These are phyloP conservation scores for Hippocampus abdominalis DNA, from an alignment of 2,113 vertebrate species.

Conservation along the genomic window DNA sequence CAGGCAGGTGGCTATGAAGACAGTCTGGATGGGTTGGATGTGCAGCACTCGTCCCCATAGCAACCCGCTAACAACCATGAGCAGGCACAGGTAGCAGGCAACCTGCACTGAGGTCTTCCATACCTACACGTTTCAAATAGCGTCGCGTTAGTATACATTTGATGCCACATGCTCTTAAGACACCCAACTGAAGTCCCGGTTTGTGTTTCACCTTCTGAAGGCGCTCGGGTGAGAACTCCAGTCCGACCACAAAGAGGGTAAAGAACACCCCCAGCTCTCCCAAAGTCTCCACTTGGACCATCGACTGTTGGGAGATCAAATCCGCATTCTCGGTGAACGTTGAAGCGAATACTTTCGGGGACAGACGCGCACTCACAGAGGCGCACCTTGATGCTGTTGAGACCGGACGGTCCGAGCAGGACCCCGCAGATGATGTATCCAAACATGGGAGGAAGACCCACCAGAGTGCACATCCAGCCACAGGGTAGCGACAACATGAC, in stretches of 20 bases:
- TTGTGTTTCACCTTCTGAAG: slow-evolving; percentile 83
- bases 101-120: slow-evolving; percentile 95
- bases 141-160: background rate
- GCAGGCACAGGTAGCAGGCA: slow-evolving; percentile 83
- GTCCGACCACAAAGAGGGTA: slow-evolving; percentile 95
- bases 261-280: slow-evolving; percentile 97
- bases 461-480: slow-evolving; percentile 86
- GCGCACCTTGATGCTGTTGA: slow-evolving; percentile 92
- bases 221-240: slow-evolving; percentile 96
- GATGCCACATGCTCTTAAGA: background rate
- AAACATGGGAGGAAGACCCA: slow-evolving; percentile 94
- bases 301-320: slow-evolving; percentile 74
- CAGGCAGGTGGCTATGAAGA: slow-evolving; percentile 92
- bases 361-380: background rate
- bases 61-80: slow-evolving; percentile 89
- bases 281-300: slow-evolving; percentile 95
- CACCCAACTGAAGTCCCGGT: background rate
- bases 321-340: background rate
- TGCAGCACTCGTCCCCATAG: slow-evolving; percentile 87
- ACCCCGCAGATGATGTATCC: slow-evolving; percentile 94
- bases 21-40: slow-evolving; percentile 85
- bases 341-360: background rate
- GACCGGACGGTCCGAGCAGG: slow-evolving; percentile 89
- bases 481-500: slow-evolving; percentile 93
- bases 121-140: slow-evolving; percentile 70